Conservation (phyloP, 2,113 vertebrate genomes). For the Channa argus region DNA sequence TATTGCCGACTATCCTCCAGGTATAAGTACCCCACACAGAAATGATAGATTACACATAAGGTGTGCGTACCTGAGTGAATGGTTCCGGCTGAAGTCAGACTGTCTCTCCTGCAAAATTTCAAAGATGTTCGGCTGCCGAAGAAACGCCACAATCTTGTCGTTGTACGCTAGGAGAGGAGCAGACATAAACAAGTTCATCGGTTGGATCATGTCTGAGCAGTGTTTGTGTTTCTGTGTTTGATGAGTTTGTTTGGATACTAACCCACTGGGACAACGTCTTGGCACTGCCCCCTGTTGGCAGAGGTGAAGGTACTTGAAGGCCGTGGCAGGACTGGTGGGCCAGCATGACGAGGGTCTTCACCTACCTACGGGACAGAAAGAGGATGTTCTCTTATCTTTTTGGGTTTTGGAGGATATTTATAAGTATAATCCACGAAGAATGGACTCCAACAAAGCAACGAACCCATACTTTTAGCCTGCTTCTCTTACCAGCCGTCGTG, state of each 20-base stretch:
- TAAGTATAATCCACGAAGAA: neutral
- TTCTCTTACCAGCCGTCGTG: conserved; percentile 62
- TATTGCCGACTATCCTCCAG: neutral
- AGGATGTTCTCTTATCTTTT: neutral
- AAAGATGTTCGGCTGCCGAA: conserved; percentile 94
- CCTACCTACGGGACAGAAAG: conserved; percentile 40
- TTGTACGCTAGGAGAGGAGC: conserved; percentile 89
- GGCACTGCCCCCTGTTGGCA: conserved; percentile 88
- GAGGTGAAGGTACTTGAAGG: conserved; percentile 93
- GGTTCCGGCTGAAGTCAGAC: conserved; percentile 92
- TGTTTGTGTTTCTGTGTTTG: neutral
- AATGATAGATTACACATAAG: neutral
- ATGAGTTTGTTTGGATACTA: conserved; percentile 63
- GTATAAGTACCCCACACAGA: neutral
- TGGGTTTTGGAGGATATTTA: neutral
- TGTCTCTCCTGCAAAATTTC: conserved; percentile 97
- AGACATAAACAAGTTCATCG: neutral
- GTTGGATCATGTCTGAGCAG: neutral
- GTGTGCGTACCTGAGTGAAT: conserved; percentile 91
- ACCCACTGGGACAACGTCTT: conserved; percentile 95
- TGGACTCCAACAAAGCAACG: no score
- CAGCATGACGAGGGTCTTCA: conserved; percentile 90
- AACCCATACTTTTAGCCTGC: no score
- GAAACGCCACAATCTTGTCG: conserved; percentile 97
- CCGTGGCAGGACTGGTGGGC: conserved; percentile 89